Conservation (phyloP, 2,113 vertebrate species). For the Platysteira castanea region DNA sequence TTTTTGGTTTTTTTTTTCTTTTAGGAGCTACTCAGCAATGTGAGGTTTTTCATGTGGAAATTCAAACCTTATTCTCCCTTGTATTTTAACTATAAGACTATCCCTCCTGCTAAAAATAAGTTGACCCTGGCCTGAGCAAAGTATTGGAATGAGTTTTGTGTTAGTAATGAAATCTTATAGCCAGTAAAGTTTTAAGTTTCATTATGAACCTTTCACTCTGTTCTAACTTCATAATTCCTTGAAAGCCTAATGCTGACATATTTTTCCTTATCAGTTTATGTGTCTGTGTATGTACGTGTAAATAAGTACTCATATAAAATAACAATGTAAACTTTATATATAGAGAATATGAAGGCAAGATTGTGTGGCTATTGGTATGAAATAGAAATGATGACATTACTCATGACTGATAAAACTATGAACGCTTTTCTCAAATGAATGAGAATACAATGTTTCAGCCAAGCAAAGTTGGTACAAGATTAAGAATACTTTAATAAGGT, state of each 20-base stretch:
- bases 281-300: neutral
- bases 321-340: neutral
- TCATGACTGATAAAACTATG: neutral
- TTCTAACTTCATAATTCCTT: conserved; percentile 52
- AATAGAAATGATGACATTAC: neutral
- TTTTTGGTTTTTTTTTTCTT: neutral
- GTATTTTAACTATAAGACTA: neutral
- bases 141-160: conserved; percentile 13
- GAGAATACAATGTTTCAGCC: neutral
- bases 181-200: conserved; percentile 36
- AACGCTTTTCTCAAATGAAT: neutral
- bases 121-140: neutral
- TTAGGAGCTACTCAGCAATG: neutral
- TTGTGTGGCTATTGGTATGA: neutral
- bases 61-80: neutral
- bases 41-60: neutral
- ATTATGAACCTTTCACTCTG: neutral
- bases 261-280: conserved; percentile 26
- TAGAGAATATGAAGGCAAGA: neutral
- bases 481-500: neutral
- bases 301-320: neutral
- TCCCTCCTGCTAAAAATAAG: conserved; percentile 38
- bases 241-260: neutral
- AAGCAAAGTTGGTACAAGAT: neutral
- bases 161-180: conserved; percentile 38